Conservation (phyloP, 2,888 invertebrate genomes). For the Volucella inflata region DNA sequence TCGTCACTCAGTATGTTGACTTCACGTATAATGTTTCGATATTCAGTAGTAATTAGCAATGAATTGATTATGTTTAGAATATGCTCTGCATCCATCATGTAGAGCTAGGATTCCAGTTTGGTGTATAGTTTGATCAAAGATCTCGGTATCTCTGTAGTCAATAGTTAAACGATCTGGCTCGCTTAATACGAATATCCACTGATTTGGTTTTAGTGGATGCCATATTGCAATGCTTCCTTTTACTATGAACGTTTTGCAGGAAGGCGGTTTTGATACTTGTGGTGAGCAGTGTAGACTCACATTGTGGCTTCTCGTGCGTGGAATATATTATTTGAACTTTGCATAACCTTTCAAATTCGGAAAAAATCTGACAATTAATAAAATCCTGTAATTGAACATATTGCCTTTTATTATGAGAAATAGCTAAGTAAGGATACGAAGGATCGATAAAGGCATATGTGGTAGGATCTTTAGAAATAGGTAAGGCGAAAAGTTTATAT, state of each 20-base stretch:
- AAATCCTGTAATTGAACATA: no score
- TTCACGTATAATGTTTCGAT: slow-evolving; percentile 16
- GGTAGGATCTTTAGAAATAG: no score
- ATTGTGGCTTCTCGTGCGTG: not conserved
- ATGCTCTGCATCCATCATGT: slow-evolving; percentile 15
- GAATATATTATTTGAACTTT: slow-evolving; percentile 14
- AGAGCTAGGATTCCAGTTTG: slow-evolving; percentile 25
- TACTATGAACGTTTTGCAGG: no score
- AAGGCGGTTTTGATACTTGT: not conserved
- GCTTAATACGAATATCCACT: slow-evolving; percentile 38
- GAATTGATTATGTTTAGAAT: slow-evolving; percentile 27
- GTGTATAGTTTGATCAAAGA: slow-evolving; percentile 23
- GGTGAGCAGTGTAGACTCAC: not conserved
- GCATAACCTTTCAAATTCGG: no score
- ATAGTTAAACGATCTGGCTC: slow-evolving; percentile 19
- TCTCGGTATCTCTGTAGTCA: slow-evolving; percentile 18
- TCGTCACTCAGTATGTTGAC: slow-evolving; percentile 22
- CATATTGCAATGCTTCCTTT: slow-evolving; percentile 9
- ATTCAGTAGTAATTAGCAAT: slow-evolving; percentile 14
- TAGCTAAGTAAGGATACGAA: no score
- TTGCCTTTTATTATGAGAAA: no score
- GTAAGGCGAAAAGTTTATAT: no score
- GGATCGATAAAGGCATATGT: no score
- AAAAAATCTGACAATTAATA: no score
- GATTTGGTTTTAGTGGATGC: slow-evolving; percentile 28